phyloP scores from a whole-genome alignment of 2,797 vertebrate genomes.

The Hippoglossus hippoglossus region DNA sequence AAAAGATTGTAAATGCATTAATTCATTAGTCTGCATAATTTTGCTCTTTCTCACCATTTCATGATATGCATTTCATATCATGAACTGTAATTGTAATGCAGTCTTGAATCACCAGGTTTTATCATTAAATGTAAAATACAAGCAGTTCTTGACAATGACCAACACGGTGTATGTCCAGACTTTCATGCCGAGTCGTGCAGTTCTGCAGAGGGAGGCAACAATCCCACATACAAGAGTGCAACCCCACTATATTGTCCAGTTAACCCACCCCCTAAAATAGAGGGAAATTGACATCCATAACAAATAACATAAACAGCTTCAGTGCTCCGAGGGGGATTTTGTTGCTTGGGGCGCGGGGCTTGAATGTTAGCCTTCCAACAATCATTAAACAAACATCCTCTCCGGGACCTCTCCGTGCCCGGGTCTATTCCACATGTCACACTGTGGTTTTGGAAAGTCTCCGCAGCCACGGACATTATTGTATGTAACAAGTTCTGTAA shows the following conservation, averaged over 20 bases:
- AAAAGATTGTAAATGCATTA: not conserved
- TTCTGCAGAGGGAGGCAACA: constrained; percentile 68
- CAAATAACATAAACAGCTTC: constrained; percentile 79
- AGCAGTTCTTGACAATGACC: constrained; percentile 45
- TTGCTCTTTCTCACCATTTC: not conserved
- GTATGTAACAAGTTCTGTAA: constrained; percentile 80
- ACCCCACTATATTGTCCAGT: constrained; percentile 67
- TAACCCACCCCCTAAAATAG: constrained; percentile 76
- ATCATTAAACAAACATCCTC: constrained; percentile 84
- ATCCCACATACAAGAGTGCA: constrained; percentile 58
- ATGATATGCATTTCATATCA: not conserved
- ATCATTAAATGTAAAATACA: constrained; percentile 2
- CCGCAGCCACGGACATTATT: constrained; percentile 69
- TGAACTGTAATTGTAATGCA: not conserved
- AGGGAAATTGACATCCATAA: constrained; percentile 80
- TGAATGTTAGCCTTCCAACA: constrained; percentile 75
- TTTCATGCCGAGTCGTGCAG: constrained; percentile 42
- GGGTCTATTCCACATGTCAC: constrained; percentile 74
- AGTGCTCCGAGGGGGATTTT: constrained; percentile 67
- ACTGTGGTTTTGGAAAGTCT: constrained; percentile 77
- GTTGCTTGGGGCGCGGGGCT: constrained; percentile 66
- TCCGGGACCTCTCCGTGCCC: constrained; percentile 70
- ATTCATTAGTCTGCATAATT: not conserved
- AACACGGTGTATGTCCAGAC: constrained; percentile 51
- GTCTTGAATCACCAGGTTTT: not conserved